Evolutionary conservation across 1,140 invertebrate species (phyloP).

Genomic region (Cydia pomonella): DNA sequence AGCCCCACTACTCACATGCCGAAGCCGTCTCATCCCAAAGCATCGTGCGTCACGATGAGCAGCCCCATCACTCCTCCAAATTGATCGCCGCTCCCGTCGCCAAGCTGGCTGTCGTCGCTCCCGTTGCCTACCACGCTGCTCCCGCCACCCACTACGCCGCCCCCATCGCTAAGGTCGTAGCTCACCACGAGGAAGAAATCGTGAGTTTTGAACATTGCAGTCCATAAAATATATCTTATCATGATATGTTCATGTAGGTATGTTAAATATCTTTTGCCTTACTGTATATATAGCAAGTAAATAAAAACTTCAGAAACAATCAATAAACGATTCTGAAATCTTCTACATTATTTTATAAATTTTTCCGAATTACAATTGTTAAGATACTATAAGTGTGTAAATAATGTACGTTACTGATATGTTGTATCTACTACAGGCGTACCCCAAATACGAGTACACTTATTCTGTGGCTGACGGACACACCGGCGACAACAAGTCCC

Average conservation of each 20-base stretch:
- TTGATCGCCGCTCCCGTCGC: conserved; percentile 35
- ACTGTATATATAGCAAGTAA: no score
- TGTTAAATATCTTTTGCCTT: no score
- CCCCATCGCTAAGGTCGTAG: conserved; percentile 44
- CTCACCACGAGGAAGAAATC: conserved; percentile 36
- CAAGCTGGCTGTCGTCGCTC: conserved; percentile 29
- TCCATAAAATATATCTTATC: neutral
- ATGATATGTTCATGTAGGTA: no score
- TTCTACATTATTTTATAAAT: no score
- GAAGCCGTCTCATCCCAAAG: conserved; percentile 62
- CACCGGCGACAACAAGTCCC: conserved; percentile 79
- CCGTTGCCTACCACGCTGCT: conserved; percentile 47
- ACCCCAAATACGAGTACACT: conserved; percentile 66
- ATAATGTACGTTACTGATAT: neutral
- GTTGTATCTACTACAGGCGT: conserved; percentile 39
- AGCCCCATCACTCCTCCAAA: conserved; percentile 33
- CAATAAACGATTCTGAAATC: no score
- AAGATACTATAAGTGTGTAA: no score
- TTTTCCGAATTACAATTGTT: conserved; percentile 61
- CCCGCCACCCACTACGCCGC: conserved; percentile 47
- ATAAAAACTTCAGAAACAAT: no score
- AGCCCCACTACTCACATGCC: conserved; percentile 55
- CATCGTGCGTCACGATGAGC: conserved; percentile 51
- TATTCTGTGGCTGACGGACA: conserved; percentile 71
- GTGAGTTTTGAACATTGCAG: neutral